These are phyloP conservation scores for Anabacerthia variegaticeps DNA, from an alignment of 2,797 vertebrate genomes.

Conservation along the genomic window DNA sequence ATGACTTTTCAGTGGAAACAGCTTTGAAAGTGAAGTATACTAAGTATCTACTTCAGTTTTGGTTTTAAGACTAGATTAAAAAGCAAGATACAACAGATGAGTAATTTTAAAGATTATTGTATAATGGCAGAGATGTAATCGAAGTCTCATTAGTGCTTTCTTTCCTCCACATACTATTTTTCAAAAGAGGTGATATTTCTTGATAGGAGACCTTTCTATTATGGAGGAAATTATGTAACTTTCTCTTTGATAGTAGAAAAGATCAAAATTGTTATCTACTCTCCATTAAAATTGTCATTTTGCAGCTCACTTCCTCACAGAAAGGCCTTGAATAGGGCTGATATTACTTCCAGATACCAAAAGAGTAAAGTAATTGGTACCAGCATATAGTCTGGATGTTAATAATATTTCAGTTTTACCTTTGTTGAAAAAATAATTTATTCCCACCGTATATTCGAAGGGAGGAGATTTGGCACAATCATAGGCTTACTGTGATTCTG, in stretches of 20 bases:
- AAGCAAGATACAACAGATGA: neutral
- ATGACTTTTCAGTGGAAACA: neutral
- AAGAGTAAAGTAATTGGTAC: neutral
- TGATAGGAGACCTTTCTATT: neutral
- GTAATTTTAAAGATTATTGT: neutral
- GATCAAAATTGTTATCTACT: neutral
- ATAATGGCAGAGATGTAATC: neutral
- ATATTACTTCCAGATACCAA: neutral
- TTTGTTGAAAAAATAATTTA: constrained; percentile 1
- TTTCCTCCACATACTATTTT: neutral
- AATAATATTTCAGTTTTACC: neutral
- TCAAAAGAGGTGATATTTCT: neutral
- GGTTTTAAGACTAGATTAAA: neutral
- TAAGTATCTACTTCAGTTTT: neutral
- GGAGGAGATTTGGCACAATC: neutral
- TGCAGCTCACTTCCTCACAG: neutral
- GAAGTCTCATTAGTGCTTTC: neutral
- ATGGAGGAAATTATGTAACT: neutral
- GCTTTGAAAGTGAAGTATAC: neutral
- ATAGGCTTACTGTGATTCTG: neutral
- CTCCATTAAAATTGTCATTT: neutral
- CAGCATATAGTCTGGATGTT: neutral
- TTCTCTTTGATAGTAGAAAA: neutral
- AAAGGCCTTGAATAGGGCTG: neutral
- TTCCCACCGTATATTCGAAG: neutral